Percentiles rank a stretch among this genome's conserved stretches.
Evolutionary conservation across 2,797 vertebrate species (phyloP).

Genomic region (Rhynchotus rufescens): DNA sequence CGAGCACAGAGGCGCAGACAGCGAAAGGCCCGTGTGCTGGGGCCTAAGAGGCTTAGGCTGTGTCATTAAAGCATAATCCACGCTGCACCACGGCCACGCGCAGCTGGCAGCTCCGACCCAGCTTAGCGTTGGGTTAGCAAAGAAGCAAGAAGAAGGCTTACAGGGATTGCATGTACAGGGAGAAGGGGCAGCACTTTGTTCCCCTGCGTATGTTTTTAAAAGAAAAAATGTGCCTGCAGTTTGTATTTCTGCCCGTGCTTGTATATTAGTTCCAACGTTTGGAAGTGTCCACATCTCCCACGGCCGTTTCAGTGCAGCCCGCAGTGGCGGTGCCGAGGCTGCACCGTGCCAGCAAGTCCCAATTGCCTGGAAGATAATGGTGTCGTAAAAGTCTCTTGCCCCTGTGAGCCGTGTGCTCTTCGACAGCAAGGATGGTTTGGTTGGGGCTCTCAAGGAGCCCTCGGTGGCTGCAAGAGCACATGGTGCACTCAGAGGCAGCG

Average conservation of each 20-base stretch:
- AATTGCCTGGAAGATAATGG: slow-evolving; percentile 68
- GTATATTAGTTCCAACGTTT: background rate
- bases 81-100: background rate
- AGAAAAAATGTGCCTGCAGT: slow-evolving; percentile 27
- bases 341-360: slow-evolving; percentile 4
- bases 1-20: background rate
- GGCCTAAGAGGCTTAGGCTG: slow-evolving; percentile 51
- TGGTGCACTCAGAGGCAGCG: slow-evolving; percentile 42
- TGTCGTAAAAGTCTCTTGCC: slow-evolving; percentile 60
- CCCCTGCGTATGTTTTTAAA: slow-evolving; percentile 11
- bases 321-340: background rate
- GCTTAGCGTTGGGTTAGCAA: background rate
- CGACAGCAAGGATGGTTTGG: slow-evolving; percentile 50
- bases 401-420: slow-evolving; percentile 37
- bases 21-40: slow-evolving; percentile 29
- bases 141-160: background rate
- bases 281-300: slow-evolving; percentile 18
- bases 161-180: fast-evolving
- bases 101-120: background rate
- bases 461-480: slow-evolving; percentile 42
- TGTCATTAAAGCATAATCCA: slow-evolving; percentile 61
- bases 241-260: slow-evolving; percentile 2
- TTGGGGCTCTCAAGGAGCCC: slow-evolving; percentile 50
- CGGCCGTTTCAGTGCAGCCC: slow-evolving; percentile 15
- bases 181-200: background rate